These are phyloP conservation scores for Catharus bicknelli DNA, from an alignment of 2,113 vertebrate species.

Conservation along the genomic window DNA sequence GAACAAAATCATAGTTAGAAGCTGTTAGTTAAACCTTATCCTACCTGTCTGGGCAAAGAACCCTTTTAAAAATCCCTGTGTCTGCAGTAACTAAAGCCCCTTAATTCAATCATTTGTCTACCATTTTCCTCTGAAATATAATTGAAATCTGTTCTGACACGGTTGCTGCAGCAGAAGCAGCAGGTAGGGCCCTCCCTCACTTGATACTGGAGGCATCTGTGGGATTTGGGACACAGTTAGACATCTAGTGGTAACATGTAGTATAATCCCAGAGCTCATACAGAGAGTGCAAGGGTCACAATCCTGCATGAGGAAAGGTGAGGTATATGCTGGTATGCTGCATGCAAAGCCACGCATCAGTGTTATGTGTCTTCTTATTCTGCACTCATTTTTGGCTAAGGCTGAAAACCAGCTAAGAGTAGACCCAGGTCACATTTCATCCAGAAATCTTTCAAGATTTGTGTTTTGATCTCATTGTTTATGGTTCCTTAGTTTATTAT, in stretches of 20 bases:
- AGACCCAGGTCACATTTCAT: not conserved
- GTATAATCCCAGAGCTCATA: not conserved
- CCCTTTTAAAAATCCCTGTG: not conserved
- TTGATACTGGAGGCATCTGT: not conserved
- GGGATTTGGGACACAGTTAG: constrained; percentile 48
- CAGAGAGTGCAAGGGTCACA: not conserved
- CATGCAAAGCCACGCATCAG: not conserved
- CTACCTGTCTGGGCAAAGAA: not conserved
- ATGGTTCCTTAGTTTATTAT: not conserved
- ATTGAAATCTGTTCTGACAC: not conserved
- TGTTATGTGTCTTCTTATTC: not conserved
- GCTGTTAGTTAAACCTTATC: not conserved
- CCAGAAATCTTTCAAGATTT: not conserved
- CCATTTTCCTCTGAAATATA: not conserved
- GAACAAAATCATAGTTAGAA: not conserved
- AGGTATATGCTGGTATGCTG: accelerated
- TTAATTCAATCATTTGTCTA: not conserved
- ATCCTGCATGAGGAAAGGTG: accelerated
- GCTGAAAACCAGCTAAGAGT: not conserved
- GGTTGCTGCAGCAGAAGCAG: not conserved
- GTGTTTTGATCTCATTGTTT: not conserved
- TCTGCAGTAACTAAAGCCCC: not conserved
- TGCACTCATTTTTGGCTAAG: not conserved
- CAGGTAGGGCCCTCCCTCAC: not conserved
- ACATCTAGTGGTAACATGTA: constrained; percentile 63